Conservation (phyloP, 2,113 vertebrate species). For the Psittacara wagleri region DNA sequence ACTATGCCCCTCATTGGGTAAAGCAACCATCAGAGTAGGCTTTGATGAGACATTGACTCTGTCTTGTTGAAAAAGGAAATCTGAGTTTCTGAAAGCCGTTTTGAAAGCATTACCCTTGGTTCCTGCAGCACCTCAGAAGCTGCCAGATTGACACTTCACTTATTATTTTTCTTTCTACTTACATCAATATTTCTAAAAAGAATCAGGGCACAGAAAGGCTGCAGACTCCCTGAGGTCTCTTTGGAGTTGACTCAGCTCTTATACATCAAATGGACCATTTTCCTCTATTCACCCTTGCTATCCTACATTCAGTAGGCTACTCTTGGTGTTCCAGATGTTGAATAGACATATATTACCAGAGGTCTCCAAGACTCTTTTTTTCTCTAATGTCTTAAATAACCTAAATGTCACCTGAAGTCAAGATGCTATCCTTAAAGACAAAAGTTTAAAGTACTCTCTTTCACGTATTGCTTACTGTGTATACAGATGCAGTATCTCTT, state of each 20-base stretch:
- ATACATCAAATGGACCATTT: neutral
- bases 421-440: neutral
- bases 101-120: neutral
- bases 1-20: neutral
- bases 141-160: conserved; percentile 16
- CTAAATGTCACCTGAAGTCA: neutral
- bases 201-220: neutral
- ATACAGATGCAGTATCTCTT: neutral
- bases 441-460: neutral
- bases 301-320: neutral
- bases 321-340: neutral
- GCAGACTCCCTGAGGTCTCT: conserved; percentile 2
- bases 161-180: conserved; percentile 36
- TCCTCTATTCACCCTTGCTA: neutral
- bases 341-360: neutral
- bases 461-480: neutral
- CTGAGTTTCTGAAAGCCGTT: neutral
- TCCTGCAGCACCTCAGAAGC: conserved; percentile 8
- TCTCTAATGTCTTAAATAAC: neutral
- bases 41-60: neutral
- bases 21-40: neutral
- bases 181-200: conserved; percentile 21
- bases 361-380: neutral
- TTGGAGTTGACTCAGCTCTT: neutral
- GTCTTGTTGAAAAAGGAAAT: conserved; percentile 17